A percentile compares a stretch with the other conserved stretches of the same genome.
Evolutionary conservation across 2,797 vertebrate genomes (phyloP).

Genomic region (Australoheros facetus): DNA sequence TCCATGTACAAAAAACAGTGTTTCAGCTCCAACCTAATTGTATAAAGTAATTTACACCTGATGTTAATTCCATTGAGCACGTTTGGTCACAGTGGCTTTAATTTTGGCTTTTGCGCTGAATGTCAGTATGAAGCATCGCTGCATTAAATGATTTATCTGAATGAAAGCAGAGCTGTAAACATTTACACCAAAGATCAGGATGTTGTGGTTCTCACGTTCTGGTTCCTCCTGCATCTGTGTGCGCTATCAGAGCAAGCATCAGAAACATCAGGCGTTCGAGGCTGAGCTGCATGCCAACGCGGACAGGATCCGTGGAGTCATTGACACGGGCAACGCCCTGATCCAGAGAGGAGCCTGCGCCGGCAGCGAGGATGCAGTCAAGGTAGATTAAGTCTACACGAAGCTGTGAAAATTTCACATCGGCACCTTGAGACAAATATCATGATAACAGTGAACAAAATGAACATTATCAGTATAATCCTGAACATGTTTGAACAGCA

Average conservation of each 20-base stretch:
- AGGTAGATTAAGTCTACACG: slow-evolving; percentile 80
- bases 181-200: not conserved
- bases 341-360: slow-evolving; percentile 96
- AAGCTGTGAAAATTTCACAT: not conserved
- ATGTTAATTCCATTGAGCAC: not conserved
- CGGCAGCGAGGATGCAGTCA: slow-evolving; percentile 96
- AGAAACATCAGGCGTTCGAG: slow-evolving; percentile 98
- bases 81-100: not conserved
- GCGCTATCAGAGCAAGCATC: slow-evolving; percentile 92
- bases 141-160: not conserved
- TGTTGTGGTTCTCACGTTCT: slow-evolving; percentile 34
- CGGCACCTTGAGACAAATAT: rapidly evolving
- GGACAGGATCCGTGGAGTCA: slow-evolving; percentile 94
- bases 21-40: slow-evolving; percentile 3
- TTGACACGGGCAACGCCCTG: slow-evolving; percentile 94
- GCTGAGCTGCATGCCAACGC: slow-evolving; percentile 97
- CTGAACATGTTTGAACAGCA: not conserved
- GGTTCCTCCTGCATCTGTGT: slow-evolving; percentile 6
- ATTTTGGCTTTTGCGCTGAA: not conserved
- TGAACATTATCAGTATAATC: not conserved
- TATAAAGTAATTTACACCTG: not conserved
- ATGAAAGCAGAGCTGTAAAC: not conserved
- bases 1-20: slow-evolving; percentile 1
- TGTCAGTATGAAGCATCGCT: slow-evolving; percentile 15
- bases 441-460: not conserved